Percentiles rank a stretch among this genome's conserved stretches.
Evolutionary conservation across 2,113 vertebrate species (phyloP).

Genomic region (Megaceryle maxima): DNA sequence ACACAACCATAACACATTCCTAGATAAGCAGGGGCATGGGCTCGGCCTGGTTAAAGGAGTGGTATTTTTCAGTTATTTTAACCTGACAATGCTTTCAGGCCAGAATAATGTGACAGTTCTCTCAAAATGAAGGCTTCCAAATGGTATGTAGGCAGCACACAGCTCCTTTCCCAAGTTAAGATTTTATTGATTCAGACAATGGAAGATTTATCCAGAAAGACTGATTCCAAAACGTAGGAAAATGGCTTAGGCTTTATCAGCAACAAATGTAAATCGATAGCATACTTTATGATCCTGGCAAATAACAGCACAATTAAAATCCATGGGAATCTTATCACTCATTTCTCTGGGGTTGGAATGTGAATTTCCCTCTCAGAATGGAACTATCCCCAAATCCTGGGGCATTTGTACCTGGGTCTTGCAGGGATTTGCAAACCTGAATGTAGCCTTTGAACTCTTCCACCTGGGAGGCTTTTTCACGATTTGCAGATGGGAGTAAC

Average conservation of each 20-base stretch:
- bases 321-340: not conserved
- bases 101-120: conserved; percentile 15
- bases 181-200: not conserved
- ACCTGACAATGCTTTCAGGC: conserved; percentile 50
- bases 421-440: not conserved
- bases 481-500: not conserved
- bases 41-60: conserved; percentile 39
- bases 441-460: not conserved
- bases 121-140: conserved; percentile 56
- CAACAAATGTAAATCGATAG: not conserved
- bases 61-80: conserved; percentile 60
- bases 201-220: not conserved
- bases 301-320: not conserved
- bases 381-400: not conserved
- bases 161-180: not conserved
- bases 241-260: not conserved
- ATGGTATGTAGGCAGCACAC: not conserved
- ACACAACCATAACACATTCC: conserved; percentile 66
- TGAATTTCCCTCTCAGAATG: not conserved
- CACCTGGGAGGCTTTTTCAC: not conserved
- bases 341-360: not conserved
- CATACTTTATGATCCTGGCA: not conserved
- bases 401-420: not conserved
- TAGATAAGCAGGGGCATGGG: conserved; percentile 56
- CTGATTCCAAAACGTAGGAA: not conserved